Base-by-base conservation (phyloP, 2,113 vertebrate species). In the Rafetus swinhoei region DNA sequence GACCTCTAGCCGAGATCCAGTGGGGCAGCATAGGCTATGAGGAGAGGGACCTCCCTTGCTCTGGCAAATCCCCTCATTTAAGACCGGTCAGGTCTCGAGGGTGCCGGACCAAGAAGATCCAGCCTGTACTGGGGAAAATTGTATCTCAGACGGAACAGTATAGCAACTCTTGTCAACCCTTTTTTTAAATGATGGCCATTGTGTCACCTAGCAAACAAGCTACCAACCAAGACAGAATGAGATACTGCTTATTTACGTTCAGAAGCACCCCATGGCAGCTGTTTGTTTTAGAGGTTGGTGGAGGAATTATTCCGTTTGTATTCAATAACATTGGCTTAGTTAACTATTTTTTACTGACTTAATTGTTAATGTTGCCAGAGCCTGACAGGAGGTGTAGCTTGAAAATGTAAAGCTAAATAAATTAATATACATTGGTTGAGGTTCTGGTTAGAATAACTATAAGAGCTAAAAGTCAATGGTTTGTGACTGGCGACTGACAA, bases 361-460 rank as follows among this genome's bases (percentile, higher is more conserved):
- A 86, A 86, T 90, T 87, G 87, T 25, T 77, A 87, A 85, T 53
- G 45, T 29, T 89, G 35, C 55, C 62, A 11, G 14, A 52, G 50
- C 57, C 0, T n/a, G 72, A 32, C 82, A 52, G 16, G 27, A 62
- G 60, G 60, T 29, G 29, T 29, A 62, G 29, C 60, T 29, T 76
- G 79, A 93, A 90, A 60, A 92, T 59, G 81, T 80, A 88, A 89
- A 91, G 79, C 50, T 1, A 95, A 93, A 62, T 54, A 95, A 90
- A 83, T 85, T 57, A 79, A 85, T 76, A 25, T n/a, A 19, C 79
- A 88, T 93, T 27, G 25, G 53, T 27, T 0, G 0, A 80, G 69
- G 57, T 91, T 93, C 80, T 80, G 93, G 88, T 84, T 1, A 1
- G 69, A 88, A 21, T 1, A 29, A 5, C 82, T 79, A 24, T 25